Base-by-base conservation (phyloP, 2,888 invertebrate genomes). In the Blastobasis lacticolella region DNA sequence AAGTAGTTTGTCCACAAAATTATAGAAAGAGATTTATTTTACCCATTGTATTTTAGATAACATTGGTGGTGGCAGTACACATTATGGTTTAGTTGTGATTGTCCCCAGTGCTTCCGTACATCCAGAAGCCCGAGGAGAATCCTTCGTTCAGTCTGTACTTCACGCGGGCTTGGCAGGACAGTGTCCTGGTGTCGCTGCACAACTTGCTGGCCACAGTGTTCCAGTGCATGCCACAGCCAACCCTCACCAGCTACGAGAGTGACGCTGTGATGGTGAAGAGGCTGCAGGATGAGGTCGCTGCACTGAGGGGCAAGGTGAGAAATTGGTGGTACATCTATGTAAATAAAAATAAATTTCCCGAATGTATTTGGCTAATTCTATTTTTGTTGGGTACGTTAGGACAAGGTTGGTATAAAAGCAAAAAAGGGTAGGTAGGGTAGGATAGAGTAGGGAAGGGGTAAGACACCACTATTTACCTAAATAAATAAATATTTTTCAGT, bases 101-200 rank as follows among this genome's bases (percentile, higher is more conserved):
- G 23, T 49, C 90, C 90, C 49, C 78, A 98, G 98, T 95, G 82
- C 89, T 98, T 56, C 97, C 98, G 0, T 98, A 95, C 75, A 90
- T 97, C 49, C 94, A 94, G 73, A 96, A 94, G 75, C 96, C 97
- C 0, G 97, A 97, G 78, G 97, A 97, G 67, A 95, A 95, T 71
- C 93, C 94, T 9, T 90, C 91, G 42, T 99, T 97, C 81, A 92
- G 94, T 10, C 90, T 96, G 50, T 96, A 96, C 81, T 99, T 97
- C 80, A 95, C 95, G 6, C 92, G 95, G 58, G 95, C 95, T 54
- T 99, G 98, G 98, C 97, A 97, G 75, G 98, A 99, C 74, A 97
- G 96, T 38, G 92, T 97, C 64, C 85, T 97, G 51, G 92, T 91
- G 1, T 98, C 98, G 0, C 86, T 98, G 42, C 96, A 97, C 75